These are phyloP conservation scores for Acomys russatus DNA, from an alignment of 2,797 vertebrate genomes.

Conservation along the genomic window DNA sequence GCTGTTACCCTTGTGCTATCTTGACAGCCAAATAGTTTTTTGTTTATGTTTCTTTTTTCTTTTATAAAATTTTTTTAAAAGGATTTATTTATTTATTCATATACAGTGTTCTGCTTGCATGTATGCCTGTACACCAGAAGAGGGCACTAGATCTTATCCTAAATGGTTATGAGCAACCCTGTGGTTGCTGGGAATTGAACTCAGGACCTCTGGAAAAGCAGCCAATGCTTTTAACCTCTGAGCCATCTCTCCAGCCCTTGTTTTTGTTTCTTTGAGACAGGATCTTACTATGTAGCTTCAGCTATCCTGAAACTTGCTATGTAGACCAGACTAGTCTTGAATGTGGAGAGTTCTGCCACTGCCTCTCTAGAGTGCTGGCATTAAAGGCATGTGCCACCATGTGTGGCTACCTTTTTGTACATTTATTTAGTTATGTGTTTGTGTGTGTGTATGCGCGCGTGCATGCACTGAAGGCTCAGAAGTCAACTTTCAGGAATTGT, in stretches of 20 bases:
- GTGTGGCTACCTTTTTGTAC: not conserved
- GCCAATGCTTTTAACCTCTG: no score
- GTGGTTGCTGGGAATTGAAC: no score
- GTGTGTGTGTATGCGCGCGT: no score
- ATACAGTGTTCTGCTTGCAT: no score
- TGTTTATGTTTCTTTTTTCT: not conserved
- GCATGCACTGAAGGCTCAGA: not conserved
- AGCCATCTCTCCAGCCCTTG: no score
- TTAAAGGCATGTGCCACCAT: not conserved
- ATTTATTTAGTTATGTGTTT: not conserved
- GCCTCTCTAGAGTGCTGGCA: not conserved
- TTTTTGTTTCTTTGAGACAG: not conserved
- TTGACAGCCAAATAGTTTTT: not conserved
- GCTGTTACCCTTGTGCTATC: not conserved
- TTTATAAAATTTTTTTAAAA: no score
- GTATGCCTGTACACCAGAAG: no score
- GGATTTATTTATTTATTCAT: no score
- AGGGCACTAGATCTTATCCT: no score
- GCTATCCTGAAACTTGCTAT: not conserved
- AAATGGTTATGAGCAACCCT: no score
- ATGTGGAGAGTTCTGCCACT: not conserved
- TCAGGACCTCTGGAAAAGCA: no score
- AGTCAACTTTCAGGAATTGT: not conserved
- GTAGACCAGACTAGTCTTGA: not conserved
- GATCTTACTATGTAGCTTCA: not conserved